Conservation (phyloP, 37 sponge, comb jelly and placozoan genomes). For the Axinella damicornis region DNA sequence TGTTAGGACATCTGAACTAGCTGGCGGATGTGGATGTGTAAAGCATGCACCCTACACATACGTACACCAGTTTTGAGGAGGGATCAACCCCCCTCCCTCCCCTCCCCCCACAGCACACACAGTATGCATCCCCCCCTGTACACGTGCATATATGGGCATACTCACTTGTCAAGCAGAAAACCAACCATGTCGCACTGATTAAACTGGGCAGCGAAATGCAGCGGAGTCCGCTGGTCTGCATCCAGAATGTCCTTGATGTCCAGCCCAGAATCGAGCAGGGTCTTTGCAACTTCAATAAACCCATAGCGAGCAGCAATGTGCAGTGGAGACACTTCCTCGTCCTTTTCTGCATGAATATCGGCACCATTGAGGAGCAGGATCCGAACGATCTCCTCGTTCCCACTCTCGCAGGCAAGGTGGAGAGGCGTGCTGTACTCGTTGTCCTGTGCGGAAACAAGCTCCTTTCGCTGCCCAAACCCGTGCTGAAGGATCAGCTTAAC, state of each 20-base stretch:
- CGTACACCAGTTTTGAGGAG: no score
- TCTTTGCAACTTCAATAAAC: conserved; percentile 56
- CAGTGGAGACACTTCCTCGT: conserved; percentile 65
- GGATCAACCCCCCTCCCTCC: no score
- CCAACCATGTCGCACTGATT: conserved; percentile 82
- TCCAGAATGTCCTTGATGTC: conserved; percentile 44
- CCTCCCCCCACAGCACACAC: background rate
- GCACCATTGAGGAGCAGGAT: conserved; percentile 59
- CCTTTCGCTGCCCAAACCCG: conserved; percentile 1
- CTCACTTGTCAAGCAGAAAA: conserved; percentile 82
- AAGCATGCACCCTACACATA: no score
- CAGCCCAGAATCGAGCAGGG: conserved; percentile 51
- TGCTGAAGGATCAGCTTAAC: conserved; percentile 58
- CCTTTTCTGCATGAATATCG: conserved; percentile 46
- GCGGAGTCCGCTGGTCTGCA: conserved; percentile 65
- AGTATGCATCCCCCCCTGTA: background rate
- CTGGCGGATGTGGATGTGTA: no score
- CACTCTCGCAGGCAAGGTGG: conserved; percentile 87
- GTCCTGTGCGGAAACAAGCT: conserved; percentile 47
- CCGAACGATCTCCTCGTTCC: conserved; percentile 71
- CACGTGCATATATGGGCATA: background rate
- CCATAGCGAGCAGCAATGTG: conserved; percentile 93
- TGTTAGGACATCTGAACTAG: no score
- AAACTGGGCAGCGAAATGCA: conserved; percentile 85
- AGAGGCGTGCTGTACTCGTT: conserved; percentile 75